Conservation (phyloP, 64 coral and sea anemone genomes). For the Anthopleura sola region DNA sequence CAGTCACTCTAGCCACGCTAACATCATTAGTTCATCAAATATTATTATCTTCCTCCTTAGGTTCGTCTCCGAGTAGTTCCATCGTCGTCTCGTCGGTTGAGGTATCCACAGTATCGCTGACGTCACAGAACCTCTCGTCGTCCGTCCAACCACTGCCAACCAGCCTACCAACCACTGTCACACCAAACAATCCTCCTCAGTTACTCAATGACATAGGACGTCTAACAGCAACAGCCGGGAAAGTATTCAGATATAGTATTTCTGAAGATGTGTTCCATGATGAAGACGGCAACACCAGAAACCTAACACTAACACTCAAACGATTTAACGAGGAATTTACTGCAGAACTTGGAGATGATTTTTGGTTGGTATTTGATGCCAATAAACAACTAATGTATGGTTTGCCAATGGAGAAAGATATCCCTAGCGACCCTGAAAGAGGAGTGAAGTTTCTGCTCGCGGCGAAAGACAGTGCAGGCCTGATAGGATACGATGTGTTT, state of each 20-base stretch:
- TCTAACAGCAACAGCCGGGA: conserved; percentile 59
- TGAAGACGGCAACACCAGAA: conserved; percentile 61
- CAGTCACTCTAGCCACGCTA: not conserved
- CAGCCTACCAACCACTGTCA: conserved; percentile 13
- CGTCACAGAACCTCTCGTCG: not conserved
- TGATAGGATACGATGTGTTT: conserved; percentile 54
- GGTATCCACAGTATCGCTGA: conserved; percentile 1
- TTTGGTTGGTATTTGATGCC: conserved; percentile 69
- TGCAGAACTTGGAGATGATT: conserved; percentile 39
- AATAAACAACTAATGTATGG: conserved; percentile 57
- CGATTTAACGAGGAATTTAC: not conserved
- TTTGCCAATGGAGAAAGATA: conserved; percentile 54
- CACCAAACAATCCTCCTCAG: conserved; percentile 18
- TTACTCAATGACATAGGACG: conserved; percentile 65
- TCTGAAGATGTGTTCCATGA: conserved; percentile 76
- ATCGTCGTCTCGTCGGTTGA: conserved; percentile 12
- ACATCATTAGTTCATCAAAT: not conserved
- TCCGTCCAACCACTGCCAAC: not conserved
- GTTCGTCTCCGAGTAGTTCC: conserved; percentile 20
- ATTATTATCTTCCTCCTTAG: conserved; percentile 25
- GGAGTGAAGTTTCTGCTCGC: conserved; percentile 35
- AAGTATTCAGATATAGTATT: conserved; percentile 43
- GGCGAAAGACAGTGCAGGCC: conserved; percentile 48
- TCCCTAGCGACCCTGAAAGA: conserved; percentile 32
- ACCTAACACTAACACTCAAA: conserved; percentile 39